phyloP scores from a whole-genome alignment of 2,888 invertebrate genomes.

The Melolontha melolontha region DNA sequence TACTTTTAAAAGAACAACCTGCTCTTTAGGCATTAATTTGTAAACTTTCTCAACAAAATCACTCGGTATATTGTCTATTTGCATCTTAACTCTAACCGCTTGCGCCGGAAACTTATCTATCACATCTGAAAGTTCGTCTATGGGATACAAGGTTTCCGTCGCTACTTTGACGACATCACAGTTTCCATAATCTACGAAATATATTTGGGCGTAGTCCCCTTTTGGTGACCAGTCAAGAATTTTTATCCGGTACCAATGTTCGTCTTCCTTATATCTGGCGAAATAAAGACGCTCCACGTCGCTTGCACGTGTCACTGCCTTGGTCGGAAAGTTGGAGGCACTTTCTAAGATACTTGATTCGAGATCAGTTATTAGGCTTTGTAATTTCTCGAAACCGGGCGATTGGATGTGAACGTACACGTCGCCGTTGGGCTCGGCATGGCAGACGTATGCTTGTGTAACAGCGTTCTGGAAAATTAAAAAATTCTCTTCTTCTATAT shows the following conservation, averaged over 20 bases:
- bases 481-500: slow-evolving; percentile 1
- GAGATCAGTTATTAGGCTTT: slow-evolving; percentile 56
- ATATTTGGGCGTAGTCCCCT: slow-evolving; percentile 65
- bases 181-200: slow-evolving; percentile 70
- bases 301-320: slow-evolving; percentile 55
- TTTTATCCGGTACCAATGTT: slow-evolving; percentile 66
- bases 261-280: slow-evolving; percentile 62
- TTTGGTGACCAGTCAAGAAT: slow-evolving; percentile 63
- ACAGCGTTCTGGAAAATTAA: slow-evolving; percentile 52
- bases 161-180: slow-evolving; percentile 62
- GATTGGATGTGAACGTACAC: slow-evolving; percentile 64
- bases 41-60: slow-evolving; percentile 61
- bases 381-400: slow-evolving; percentile 58
- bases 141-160: slow-evolving; percentile 64
- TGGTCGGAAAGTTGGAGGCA: slow-evolving; percentile 34
- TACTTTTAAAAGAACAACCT: slow-evolving; percentile 70
- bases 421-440: slow-evolving; percentile 63
- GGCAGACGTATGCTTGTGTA: slow-evolving; percentile 62
- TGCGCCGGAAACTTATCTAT: slow-evolving; percentile 65
- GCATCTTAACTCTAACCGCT: slow-evolving; percentile 57
- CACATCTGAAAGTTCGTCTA: slow-evolving; percentile 65
- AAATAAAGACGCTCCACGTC: slow-evolving; percentile 66
- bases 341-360: slow-evolving; percentile 50
- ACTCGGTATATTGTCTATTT: slow-evolving; percentile 57
- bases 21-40: slow-evolving; percentile 69